Conservation (phyloP, 1,140 invertebrate species). For the Polyergus mexicanus region DNA sequence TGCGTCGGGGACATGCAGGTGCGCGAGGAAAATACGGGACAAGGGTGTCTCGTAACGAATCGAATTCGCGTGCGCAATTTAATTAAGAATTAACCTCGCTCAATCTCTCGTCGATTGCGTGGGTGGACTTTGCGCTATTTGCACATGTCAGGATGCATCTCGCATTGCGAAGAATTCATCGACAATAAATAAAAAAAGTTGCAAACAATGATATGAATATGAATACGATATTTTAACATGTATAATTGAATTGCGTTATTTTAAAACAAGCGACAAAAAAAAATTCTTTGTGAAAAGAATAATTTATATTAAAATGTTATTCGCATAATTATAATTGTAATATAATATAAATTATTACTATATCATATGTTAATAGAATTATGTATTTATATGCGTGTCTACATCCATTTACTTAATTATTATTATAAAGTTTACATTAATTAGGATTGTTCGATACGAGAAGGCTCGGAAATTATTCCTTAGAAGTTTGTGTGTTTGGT, state of each 20-base stretch:
- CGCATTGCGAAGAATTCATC: slow-evolving; percentile 20
- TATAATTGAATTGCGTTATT: no score
- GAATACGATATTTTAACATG: background rate
- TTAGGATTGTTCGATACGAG: background rate
- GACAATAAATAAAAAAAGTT: background rate
- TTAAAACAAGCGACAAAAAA: background rate
- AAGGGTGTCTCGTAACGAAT: slow-evolving; percentile 65
- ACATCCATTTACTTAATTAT: background rate
- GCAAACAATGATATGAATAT: background rate
- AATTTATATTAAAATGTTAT: no score
- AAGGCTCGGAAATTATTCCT: background rate
- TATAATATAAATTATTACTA: background rate
- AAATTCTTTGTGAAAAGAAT: no score
- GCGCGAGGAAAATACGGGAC: slow-evolving; percentile 36
- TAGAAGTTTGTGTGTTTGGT: background rate
- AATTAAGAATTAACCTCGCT: slow-evolving; percentile 75
- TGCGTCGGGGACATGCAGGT: slow-evolving; percentile 63
- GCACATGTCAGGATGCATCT: background rate
- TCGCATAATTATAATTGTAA: no score
- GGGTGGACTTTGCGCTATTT: background rate
- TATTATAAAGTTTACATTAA: slow-evolving; percentile 15
- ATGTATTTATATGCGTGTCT: no score
- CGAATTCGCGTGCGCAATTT: slow-evolving; percentile 58
- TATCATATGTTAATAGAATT: background rate
- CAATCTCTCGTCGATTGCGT: slow-evolving; percentile 16